A percentile compares a stretch with the other conserved stretches of the same genome.
phyloP scores from a whole-genome alignment of 2,797 vertebrate species.

The Falco concolor region DNA sequence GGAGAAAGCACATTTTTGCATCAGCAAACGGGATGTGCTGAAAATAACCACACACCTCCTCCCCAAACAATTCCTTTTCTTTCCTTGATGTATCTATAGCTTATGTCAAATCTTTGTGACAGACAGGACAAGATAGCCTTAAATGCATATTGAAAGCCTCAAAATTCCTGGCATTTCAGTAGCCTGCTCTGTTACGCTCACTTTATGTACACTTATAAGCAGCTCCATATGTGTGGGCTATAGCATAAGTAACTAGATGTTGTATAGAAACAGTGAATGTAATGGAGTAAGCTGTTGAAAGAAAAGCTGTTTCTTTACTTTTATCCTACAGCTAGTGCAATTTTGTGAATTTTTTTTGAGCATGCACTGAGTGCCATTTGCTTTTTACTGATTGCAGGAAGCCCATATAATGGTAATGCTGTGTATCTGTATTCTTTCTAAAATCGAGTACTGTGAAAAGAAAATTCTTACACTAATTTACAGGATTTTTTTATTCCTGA shows the following conservation, averaged over 20 bases:
- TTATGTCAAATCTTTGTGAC: neutral
- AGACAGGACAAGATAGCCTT: conserved; percentile 19
- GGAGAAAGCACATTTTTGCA: neutral
- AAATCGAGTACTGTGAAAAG: neutral
- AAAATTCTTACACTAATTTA: neutral
- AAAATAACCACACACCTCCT: neutral
- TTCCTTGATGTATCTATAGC: neutral
- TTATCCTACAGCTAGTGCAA: conserved; percentile 56
- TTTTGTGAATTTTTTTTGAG: conserved; percentile 47
- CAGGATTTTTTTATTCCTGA: neutral
- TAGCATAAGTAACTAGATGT: conserved; percentile 24
- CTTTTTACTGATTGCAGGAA: conserved; percentile 48
- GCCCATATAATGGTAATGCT: conserved; percentile 31
- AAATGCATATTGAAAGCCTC: conserved; percentile 22
- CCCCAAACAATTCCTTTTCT: neutral
- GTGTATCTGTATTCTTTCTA: conserved; percentile 20
- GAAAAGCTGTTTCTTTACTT: conserved; percentile 70
- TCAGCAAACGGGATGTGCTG: neutral
- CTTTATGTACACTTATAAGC: conserved; percentile 51
- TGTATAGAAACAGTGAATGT: conserved; percentile 40
- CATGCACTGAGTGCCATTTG: conserved; percentile 58
- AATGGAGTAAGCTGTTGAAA: conserved; percentile 68
- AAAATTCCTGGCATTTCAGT: conserved; percentile 52
- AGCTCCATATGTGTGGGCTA: conserved; percentile 62
- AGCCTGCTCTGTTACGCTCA: conserved; percentile 27